Percentiles rank a stretch among this genome's conserved stretches.
These are phyloP conservation scores for Megaceryle torquata DNA, from an alignment of 2,113 vertebrate species.

Conservation along the genomic window DNA sequence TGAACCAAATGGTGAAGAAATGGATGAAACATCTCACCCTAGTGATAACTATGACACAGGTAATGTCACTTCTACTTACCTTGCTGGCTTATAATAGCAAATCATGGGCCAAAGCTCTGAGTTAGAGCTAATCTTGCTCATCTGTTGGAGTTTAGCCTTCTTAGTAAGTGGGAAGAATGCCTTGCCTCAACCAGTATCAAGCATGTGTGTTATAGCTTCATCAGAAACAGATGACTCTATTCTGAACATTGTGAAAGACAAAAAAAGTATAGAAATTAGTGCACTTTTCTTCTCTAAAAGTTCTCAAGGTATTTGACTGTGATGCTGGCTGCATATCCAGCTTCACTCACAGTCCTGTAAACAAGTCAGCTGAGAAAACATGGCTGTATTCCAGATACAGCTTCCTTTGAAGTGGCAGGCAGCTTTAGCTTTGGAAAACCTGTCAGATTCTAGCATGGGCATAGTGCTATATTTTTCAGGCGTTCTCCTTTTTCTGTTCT, in stretches of 20 bases:
- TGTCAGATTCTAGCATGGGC: neutral
- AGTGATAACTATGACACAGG: constrained; percentile 97
- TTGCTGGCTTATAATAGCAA: neutral
- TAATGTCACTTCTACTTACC: constrained; percentile 43
- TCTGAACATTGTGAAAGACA: neutral
- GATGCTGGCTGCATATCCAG: neutral
- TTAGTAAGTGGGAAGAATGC: neutral
- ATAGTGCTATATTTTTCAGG: neutral
- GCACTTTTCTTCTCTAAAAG: neutral
- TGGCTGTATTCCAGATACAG: neutral
- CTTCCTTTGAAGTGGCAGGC: neutral
- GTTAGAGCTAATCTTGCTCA: neutral
- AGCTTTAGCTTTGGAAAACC: neutral
- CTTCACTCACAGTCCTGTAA: neutral
- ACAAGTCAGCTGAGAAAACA: constrained; percentile 1
- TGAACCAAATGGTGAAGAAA: constrained; percentile 88
- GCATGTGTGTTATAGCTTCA: neutral
- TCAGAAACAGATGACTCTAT: neutral
- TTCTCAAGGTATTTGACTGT: neutral
- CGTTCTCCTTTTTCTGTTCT: neutral
- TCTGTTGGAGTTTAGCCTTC: neutral
- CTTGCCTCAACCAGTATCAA: neutral
- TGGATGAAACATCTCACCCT: constrained; percentile 86
- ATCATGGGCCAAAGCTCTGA: neutral
- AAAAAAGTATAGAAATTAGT: neutral